phyloP scores from a whole-genome alignment of 2,888 invertebrate genomes.

The Tuta absoluta region DNA sequence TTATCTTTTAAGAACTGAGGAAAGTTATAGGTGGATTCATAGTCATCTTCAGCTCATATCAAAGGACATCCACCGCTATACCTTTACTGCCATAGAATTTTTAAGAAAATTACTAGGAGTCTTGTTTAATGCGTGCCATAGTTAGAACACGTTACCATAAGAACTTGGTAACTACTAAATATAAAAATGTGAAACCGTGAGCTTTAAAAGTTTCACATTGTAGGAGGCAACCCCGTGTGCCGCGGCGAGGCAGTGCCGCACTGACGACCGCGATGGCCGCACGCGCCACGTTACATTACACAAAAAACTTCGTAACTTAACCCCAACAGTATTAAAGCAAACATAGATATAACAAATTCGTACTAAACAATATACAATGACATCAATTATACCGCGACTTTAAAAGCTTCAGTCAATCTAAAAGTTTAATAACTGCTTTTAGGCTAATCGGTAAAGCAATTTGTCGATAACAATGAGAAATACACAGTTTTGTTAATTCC shows the following conservation, averaged over 20 bases:
- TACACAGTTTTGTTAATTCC: conserved; percentile 22
- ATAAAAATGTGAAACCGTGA: too few relatives aligned
- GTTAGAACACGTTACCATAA: too few relatives aligned
- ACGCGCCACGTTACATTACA: conserved; percentile 36
- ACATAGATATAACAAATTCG: not conserved
- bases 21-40: too few relatives aligned
- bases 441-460: not conserved
- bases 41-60: too few relatives aligned
- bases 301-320: conserved; percentile 33
- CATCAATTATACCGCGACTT: not conserved
- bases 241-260: conserved; percentile 42
- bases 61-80: too few relatives aligned
- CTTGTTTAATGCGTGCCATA: too few relatives aligned
- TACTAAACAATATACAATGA: not conserved
- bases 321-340: conserved; percentile 11
- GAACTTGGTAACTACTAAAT: too few relatives aligned
- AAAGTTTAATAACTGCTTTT: not conserved
- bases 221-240: not conserved
- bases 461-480: conserved; percentile 22
- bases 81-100: too few relatives aligned
- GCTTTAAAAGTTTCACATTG: not conserved
- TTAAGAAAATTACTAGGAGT: too few relatives aligned
- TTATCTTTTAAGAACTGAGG: too few relatives aligned
- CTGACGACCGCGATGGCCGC: conserved; percentile 37
- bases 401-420: not conserved